Percentiles rank a stretch among this genome's conserved stretches.
Evolutionary conservation across 2,888 invertebrate genomes (phyloP).

Genomic region (Himalopsyche tibetana): DNA sequence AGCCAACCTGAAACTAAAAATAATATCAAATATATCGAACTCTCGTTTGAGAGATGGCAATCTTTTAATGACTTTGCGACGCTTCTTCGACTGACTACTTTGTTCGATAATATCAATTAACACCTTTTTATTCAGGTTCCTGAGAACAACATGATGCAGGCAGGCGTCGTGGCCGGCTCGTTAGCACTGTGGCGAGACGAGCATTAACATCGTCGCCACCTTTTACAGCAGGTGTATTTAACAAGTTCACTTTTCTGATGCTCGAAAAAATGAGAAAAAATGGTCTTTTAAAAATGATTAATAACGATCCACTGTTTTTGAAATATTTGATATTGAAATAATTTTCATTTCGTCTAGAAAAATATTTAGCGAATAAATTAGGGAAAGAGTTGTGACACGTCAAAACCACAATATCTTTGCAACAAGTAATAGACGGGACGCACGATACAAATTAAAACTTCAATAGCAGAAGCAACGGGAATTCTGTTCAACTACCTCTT

Average conservation of each 20-base stretch:
- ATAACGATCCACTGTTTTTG: no score
- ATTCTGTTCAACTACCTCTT: no score
- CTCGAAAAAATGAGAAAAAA: neutral
- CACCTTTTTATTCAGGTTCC: constrained; percentile 23
- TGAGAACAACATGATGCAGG: neutral
- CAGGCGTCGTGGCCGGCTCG: constrained; percentile 3
- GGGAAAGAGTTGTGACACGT: no score
- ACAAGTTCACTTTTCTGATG: neutral
- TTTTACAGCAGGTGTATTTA: neutral
- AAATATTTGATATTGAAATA: no score
- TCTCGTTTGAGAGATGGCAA: neutral
- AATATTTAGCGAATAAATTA: no score
- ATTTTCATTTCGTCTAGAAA: no score
- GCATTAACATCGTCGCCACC: neutral
- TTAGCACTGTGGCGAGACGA: constrained; percentile 7
- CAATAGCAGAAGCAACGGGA: no score
- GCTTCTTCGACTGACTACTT: neutral
- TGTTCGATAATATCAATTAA: constrained; percentile 30
- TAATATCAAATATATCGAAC: neutral
- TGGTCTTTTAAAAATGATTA: no score
- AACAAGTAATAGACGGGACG: no score
- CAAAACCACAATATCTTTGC: no score
- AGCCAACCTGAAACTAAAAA: neutral
- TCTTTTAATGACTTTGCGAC: neutral
- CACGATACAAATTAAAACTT: no score